These are phyloP conservation scores for Xestia c-nigrum DNA, from an alignment of 2,888 invertebrate genomes.

Conservation along the genomic window DNA sequence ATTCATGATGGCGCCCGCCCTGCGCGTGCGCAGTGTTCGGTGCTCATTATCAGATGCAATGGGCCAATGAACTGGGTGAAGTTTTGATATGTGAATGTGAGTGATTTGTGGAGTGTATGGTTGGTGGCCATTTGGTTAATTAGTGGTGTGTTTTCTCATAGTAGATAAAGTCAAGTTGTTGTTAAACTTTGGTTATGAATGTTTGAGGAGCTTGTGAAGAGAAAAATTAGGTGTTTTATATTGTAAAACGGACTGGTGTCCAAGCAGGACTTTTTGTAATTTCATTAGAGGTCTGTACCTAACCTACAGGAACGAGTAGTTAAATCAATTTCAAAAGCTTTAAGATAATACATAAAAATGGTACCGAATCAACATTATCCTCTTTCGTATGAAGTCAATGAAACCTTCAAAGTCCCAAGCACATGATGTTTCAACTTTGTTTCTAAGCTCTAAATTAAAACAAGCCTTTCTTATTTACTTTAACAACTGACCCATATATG, in stretches of 20 bases:
- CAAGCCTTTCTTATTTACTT: neutral
- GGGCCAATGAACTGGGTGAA: slow-evolving; percentile 64
- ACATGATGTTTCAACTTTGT: neutral
- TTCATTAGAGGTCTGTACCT: neutral
- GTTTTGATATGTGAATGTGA: slow-evolving; percentile 35
- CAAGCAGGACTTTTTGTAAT: neutral
- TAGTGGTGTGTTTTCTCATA: neutral
- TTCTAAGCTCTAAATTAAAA: neutral
- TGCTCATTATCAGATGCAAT: slow-evolving; percentile 67
- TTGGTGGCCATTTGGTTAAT: slow-evolving; percentile 5
- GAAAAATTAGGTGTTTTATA: too few species aligned
- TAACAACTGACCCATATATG: neutral
- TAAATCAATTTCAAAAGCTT: neutral
- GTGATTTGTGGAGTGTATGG: slow-evolving; percentile 27
- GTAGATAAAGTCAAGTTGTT: neutral
- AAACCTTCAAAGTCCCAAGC: neutral
- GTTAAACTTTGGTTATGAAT: neutral
- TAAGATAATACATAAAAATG: neutral
- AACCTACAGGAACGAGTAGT: neutral
- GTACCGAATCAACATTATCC: neutral
- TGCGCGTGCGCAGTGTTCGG: slow-evolving; percentile 52
- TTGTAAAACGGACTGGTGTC: too few species aligned
- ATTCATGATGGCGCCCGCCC: slow-evolving; percentile 54
- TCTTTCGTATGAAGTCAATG: neutral
- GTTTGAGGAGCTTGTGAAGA: too few species aligned